Evolutionary conservation across 2,888 invertebrate genomes (phyloP).

Genomic region (Panorpa germanica): DNA sequence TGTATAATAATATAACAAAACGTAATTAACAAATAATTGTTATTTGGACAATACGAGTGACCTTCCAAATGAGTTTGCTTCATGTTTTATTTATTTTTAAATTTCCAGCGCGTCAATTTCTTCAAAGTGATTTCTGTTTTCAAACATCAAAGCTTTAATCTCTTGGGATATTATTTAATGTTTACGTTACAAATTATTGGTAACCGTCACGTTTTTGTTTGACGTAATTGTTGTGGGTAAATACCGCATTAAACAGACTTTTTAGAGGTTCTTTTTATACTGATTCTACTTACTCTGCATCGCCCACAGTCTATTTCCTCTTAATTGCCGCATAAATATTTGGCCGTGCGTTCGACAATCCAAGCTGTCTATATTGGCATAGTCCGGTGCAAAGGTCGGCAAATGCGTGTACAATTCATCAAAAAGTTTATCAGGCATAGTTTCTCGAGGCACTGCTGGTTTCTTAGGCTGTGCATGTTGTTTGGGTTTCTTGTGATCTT

Average conservation of each 20-base stretch:
- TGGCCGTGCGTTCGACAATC: constrained; percentile 50
- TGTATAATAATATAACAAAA: no score
- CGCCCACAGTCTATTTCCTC: constrained; percentile 50
- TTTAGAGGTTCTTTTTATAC: not conserved
- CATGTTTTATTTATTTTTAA: no score
- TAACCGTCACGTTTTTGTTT: no score
- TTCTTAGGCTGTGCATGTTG: constrained; percentile 3
- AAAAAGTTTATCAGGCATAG: constrained; percentile 30
- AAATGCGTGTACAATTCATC: constrained; percentile 41
- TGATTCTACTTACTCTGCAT: constrained; percentile 41
- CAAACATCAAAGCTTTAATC: no score
- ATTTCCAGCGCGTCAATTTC: no score
- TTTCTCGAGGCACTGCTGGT: constrained; percentile 3
- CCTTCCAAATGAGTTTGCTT: no score
- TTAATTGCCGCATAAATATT: constrained; percentile 44
- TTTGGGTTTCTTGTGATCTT: constrained; percentile 7
- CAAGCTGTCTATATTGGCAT: constrained; percentile 38
- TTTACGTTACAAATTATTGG: no score
- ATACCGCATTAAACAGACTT: not conserved
- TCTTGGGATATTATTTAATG: no score
- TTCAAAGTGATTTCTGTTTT: no score
- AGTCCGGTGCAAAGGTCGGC: constrained; percentile 49
- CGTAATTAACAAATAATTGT: no score
- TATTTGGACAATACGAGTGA: no score
- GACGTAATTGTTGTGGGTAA: not conserved